A percentile compares a stretch with the other conserved stretches of the same genome.
These are phyloP conservation scores for Lucinisca nassula DNA, from an alignment of 2,888 invertebrate species.

Conservation along the genomic window DNA sequence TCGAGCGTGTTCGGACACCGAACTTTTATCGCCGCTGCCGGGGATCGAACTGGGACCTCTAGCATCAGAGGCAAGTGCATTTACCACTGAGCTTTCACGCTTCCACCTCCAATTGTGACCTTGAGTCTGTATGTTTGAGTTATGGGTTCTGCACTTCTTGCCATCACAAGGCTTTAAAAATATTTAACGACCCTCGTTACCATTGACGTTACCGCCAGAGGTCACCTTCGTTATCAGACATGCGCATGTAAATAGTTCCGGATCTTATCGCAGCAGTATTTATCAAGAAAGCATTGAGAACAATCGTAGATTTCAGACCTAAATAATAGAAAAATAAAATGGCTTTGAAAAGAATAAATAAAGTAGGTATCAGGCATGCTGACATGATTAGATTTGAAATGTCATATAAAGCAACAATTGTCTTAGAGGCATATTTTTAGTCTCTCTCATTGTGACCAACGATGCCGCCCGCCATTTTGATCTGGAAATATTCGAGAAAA, in stretches of 20 bases:
- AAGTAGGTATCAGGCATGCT: constrained; percentile 71
- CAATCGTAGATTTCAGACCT: background rate
- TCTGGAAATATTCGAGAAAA: constrained; percentile 11
- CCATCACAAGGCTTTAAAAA: background rate
- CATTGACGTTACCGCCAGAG: constrained; percentile 23
- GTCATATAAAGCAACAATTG: background rate
- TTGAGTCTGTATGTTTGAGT: no score
- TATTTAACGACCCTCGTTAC: constrained; percentile 3
- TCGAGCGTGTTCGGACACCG: no score
- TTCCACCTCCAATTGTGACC: no score
- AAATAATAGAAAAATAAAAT: constrained; percentile 57
- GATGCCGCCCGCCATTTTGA: constrained; percentile 64
- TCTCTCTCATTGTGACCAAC: constrained; percentile 26
- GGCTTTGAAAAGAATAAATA: constrained; percentile 84
- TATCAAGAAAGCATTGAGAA: background rate
- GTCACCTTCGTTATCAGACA: constrained; percentile 26
- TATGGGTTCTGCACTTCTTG: no score
- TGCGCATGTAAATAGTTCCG: constrained; percentile 31
- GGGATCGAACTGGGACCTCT: no score
- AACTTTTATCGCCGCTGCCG: no score
- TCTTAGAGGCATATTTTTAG: background rate
- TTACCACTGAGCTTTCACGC: no score
- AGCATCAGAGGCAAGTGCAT: no score
- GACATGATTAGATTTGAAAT: background rate
- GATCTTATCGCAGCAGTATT: constrained; percentile 24